Percentiles rank a stretch among this genome's conserved stretches.
These are phyloP conservation scores for Donacobius atricapilla DNA, from an alignment of 2,113 vertebrate species.

Conservation along the genomic window DNA sequence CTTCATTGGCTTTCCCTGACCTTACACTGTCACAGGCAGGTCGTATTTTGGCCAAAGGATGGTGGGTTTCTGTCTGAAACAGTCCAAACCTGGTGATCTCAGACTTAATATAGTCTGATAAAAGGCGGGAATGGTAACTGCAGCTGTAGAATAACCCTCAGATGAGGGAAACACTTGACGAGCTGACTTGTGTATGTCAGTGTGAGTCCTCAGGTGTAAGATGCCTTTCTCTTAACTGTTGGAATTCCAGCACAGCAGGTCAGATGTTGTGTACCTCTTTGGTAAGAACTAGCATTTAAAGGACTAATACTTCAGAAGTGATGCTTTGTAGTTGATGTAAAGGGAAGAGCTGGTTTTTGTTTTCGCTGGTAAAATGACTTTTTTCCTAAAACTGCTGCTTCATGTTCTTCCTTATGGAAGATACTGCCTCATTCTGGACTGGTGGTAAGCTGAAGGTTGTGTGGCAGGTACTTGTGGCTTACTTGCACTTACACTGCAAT, in stretches of 20 bases:
- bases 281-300: not conserved
- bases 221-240: not conserved
- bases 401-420: accelerated
- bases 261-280: not conserved
- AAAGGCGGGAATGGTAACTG: not conserved
- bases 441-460: not conserved
- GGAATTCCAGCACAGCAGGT: not conserved
- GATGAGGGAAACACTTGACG: not conserved
- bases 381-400: not conserved
- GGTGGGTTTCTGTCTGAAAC: not conserved
- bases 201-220: not conserved
- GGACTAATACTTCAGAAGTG: not conserved
- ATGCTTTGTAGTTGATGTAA: not conserved
- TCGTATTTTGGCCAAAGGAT: not conserved
- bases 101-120: not conserved
- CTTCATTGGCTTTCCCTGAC: not conserved
- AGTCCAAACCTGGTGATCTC: not conserved
- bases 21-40: not conserved
- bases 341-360: not conserved
- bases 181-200: accelerated
- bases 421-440: not conserved
- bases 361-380: not conserved
- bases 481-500: not conserved
- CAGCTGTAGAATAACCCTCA: not conserved
- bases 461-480: not conserved